Evolutionary conservation across 1,140 invertebrate species (phyloP), one percentile per base, ranked within the genome.

Genomic region (Bathynomus jamesi): DNA sequence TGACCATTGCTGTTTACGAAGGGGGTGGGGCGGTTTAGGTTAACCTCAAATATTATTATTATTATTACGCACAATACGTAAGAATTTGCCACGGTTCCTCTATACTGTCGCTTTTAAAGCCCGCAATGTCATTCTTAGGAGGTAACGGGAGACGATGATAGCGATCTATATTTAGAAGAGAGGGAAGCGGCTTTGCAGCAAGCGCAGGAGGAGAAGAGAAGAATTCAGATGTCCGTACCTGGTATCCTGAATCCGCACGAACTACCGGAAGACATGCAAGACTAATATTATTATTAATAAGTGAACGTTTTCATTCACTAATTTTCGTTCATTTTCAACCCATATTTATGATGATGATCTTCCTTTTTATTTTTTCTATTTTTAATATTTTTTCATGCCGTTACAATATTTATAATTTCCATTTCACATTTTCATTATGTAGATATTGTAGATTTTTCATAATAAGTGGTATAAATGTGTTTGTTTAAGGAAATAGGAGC

Each of bases 201-300:
- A 78, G 95, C 95, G 21, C 94, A 98, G 82, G 90, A 93, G 72
- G 94, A 97, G 79, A 99, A 99, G 83, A 87, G 93, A 79, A 89
- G 90, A 81, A 87, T 93, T 70, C 95, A 98, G 84, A 87, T 95
- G 83, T 89, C 91, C 67, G 95, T 99, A 76, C 96, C 96, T 69
- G 96, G 96, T 78, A 96, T 98, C 79, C 85, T 98, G 70, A 98
- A 98, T 85, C 95, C 95, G 71, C 94, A 98, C 81, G 95, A 96
- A 83, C 88, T 98, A 78, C 92, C 93, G 40, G 96, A 98, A 83
- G 95, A 98, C 80, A 99, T 99, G 96, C 95, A 98, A 86, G 96
- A 98, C 65, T 78, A 72, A 72, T 8, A 53, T 53, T 53, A 2
- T 53, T 1, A 53, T 53, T 11, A 2, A 53, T 53, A 5, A 21